Conservation (phyloP, 2,113 vertebrate genomes). For the Xiphorhynchus elegans region DNA sequence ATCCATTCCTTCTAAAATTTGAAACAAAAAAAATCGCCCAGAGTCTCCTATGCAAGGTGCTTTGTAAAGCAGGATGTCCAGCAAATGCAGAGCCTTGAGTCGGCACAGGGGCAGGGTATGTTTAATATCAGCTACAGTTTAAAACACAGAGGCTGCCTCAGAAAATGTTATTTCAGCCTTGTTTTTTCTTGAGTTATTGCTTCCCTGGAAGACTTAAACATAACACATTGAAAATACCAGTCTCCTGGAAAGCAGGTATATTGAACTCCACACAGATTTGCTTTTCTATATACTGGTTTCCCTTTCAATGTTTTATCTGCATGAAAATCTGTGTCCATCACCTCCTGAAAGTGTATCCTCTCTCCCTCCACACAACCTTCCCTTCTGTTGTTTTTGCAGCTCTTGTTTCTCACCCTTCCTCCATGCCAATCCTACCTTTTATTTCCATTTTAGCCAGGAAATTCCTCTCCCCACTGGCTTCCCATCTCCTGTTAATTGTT, state of each 20-base stretch:
- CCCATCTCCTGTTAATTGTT: not conserved
- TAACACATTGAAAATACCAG: not conserved
- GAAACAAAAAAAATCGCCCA: rapidly evolving
- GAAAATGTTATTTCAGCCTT: not conserved
- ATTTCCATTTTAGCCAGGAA: not conserved
- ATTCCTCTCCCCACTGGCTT: not conserved
- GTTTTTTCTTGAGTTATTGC: not conserved
- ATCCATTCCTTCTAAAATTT: not conserved
- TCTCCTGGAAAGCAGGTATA: not conserved
- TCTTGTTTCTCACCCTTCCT: not conserved
- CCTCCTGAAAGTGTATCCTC: not conserved
- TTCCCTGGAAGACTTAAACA: not conserved
- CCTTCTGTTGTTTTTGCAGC: not conserved
- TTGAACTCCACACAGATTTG: not conserved
- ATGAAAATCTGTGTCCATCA: not conserved
- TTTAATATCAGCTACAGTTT: not conserved
- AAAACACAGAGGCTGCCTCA: not conserved
- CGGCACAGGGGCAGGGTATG: not conserved
- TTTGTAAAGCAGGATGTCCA: not conserved
- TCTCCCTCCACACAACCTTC: not conserved
- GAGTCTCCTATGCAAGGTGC: not conserved
- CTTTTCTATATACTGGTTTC: not conserved
- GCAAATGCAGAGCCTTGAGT: not conserved
- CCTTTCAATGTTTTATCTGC: not conserved
- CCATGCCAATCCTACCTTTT: not conserved